phyloP scores from a whole-genome alignment of 2,797 vertebrate genomes.

The Cirrhinus molitorella region DNA sequence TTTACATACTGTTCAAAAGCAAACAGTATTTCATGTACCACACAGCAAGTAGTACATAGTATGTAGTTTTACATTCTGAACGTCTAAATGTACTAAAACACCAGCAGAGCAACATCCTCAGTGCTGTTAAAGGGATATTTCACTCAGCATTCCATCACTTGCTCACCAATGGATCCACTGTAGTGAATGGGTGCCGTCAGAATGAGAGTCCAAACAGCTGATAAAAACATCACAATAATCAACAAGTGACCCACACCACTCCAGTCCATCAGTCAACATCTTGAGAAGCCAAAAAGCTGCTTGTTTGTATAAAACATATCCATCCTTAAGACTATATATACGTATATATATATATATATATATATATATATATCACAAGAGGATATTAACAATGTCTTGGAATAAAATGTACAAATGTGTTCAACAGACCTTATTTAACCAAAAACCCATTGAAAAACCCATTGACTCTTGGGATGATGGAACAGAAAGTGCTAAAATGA shows the following conservation, averaged over 20 bases:
- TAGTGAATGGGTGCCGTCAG: not conserved
- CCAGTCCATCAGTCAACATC: not conserved
- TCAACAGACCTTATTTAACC: too few species aligned
- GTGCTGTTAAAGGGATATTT: constrained; percentile 1
- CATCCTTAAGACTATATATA: too few species aligned
- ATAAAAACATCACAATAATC: not conserved
- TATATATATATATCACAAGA: too few species aligned
- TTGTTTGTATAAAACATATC: too few species aligned
- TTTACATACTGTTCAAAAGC: not conserved
- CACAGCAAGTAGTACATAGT: not conserved
- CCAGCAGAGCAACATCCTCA: not conserved
- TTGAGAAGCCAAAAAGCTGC: not conserved
- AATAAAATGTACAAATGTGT: too few species aligned
- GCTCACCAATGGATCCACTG: not conserved
- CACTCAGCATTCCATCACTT: not conserved
- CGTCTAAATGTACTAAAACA: not conserved
- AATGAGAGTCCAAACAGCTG: not conserved
- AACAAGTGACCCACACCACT: not conserved
- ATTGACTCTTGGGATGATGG: too few species aligned
- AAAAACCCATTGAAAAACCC: too few species aligned
- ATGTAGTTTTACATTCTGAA: not conserved
- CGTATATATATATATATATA: too few species aligned
- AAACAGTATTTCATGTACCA: not conserved
- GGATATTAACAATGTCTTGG: too few species aligned
- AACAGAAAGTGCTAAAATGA: too few species aligned